These are phyloP conservation scores for Oscheius sp. DNA, from an alignment of 2,888 invertebrate species.

Conservation along the genomic window DNA sequence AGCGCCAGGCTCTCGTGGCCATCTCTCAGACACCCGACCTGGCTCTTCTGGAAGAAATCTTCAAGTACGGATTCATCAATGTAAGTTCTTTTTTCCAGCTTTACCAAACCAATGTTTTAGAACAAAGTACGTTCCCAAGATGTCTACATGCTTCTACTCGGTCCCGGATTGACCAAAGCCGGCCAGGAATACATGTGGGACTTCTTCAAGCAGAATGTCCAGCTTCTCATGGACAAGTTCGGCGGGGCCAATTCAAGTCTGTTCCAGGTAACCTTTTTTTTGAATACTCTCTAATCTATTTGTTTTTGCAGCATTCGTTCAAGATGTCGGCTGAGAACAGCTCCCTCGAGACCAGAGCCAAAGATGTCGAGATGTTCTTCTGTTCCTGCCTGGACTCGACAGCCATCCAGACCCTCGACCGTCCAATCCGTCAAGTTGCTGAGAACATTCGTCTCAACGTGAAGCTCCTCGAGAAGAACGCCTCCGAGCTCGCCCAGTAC, in stretches of 20 bases:
- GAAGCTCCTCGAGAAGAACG: constrained; percentile 34
- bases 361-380: constrained; percentile 51
- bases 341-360: constrained; percentile 45
- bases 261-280: constrained; percentile 56
- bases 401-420: constrained; percentile 56
- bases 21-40: constrained; percentile 56
- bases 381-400: constrained; percentile 46
- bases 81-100: constrained; percentile 30
- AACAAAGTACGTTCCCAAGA: constrained; percentile 70
- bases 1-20: constrained; percentile 58
- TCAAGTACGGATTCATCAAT: constrained; percentile 63
- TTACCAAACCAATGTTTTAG: constrained; percentile 35
- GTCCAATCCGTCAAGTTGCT: constrained; percentile 64
- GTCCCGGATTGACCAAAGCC: constrained; percentile 44
- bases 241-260: constrained; percentile 64
- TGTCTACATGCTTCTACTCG: constrained; percentile 53
- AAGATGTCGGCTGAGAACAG: constrained; percentile 41
- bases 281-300: not conserved
- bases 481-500: constrained; percentile 18
- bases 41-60: constrained; percentile 52
- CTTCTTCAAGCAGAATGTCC: constrained; percentile 66
- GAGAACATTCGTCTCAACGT: constrained; percentile 29
- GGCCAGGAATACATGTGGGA: constrained; percentile 65
- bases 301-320: constrained; percentile 39
- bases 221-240: constrained; percentile 60